phyloP scores from a whole-genome alignment of 2,797 vertebrate species.

The Channallabes apus region DNA sequence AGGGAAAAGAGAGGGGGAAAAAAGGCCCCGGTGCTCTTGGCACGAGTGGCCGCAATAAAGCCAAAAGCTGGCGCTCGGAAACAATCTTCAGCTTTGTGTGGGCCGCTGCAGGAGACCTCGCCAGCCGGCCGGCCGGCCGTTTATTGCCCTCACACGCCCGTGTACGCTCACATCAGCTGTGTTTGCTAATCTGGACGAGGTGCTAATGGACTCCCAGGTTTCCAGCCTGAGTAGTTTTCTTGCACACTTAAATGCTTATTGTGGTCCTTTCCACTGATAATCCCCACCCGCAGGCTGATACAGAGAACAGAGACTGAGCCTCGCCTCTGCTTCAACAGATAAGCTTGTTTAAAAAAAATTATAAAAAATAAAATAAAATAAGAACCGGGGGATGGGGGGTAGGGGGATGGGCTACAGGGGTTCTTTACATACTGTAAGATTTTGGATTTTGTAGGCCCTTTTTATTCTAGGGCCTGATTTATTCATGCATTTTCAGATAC shows the following conservation, averaged over 20 bases:
- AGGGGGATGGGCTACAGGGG: too few relatives aligned
- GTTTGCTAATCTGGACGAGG: constrained; percentile 19
- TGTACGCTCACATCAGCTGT: neutral
- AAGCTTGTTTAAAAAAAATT: neutral
- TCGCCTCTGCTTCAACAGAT: neutral
- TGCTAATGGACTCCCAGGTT: constrained; percentile 24
- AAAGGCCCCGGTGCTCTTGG: constrained; percentile 44
- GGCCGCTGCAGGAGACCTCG: constrained; percentile 31
- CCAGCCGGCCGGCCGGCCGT: constrained; percentile 5
- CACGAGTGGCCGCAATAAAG: constrained; percentile 31
- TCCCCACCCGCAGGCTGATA: too few relatives aligned
- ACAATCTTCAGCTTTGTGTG: constrained; percentile 54
- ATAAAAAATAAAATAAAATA: too few relatives aligned
- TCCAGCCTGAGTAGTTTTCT: neutral
- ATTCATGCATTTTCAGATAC: too few relatives aligned
- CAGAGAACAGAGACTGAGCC: neutral
- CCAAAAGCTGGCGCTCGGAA: constrained; percentile 31
- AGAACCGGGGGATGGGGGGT: too few relatives aligned
- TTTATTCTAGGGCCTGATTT: too few relatives aligned
- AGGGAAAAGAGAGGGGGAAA: constrained; percentile 13
- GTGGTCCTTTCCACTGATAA: neutral
- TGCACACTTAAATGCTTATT: neutral
- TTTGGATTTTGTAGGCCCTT: too few relatives aligned
- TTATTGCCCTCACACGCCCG: constrained; percentile 33
- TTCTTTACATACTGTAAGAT: too few relatives aligned